Evolutionary conservation across 2,888 invertebrate genomes (phyloP).

Genomic region (Bibio marci): DNA sequence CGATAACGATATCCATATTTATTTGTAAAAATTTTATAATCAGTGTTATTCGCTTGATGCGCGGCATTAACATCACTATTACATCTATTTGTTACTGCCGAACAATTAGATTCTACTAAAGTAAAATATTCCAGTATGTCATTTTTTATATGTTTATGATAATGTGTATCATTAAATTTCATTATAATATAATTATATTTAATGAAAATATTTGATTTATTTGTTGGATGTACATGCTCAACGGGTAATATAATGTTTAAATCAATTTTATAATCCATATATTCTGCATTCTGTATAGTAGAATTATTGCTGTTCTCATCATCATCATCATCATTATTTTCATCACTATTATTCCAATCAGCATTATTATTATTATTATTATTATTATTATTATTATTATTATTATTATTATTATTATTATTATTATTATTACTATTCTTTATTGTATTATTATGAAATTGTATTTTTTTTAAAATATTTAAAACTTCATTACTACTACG

Average conservation of each 20-base stretch:
- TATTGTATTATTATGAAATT: too few relatives aligned
- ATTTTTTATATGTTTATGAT: constrained; percentile 6
- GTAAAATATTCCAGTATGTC: constrained; percentile 7
- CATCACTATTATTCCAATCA: too few relatives aligned
- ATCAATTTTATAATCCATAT: constrained; percentile 1
- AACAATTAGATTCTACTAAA: neutral
- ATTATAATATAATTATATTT: constrained; percentile 9
- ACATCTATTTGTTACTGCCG: neutral
- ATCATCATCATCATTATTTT: neutral
- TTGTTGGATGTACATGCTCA: constrained; percentile 6
- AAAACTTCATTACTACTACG: too few relatives aligned
- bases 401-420: too few relatives aligned
- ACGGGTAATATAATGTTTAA: constrained; percentile 8
- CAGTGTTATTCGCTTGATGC: neutral
- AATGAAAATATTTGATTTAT: neutral
- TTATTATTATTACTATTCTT: too few relatives aligned
- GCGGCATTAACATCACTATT: neutral
- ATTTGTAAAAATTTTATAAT: too few relatives aligned
- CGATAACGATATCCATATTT: too few relatives aligned
- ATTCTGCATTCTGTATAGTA: neutral
- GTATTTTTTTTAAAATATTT: too few relatives aligned
- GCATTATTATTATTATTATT: too few relatives aligned
- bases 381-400: too few relatives aligned
- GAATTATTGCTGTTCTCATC: neutral
- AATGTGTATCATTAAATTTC: constrained; percentile 4